These are phyloP conservation scores for Onychostruthus taczanowskii DNA, from an alignment of 2,113 vertebrate species.

Conservation along the genomic window DNA sequence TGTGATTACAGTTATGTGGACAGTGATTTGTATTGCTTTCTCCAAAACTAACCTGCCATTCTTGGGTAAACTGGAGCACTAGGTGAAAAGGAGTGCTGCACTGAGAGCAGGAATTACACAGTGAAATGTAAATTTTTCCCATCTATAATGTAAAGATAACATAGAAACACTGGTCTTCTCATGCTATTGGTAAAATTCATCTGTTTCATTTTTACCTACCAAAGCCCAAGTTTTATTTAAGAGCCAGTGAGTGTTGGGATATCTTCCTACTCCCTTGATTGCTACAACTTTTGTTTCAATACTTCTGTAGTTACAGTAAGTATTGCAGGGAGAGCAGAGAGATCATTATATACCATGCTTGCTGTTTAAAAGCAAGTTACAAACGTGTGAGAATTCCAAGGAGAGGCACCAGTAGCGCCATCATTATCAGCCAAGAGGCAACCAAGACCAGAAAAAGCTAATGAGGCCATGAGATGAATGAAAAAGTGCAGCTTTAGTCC, in stretches of 20 bases:
- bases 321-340: neutral
- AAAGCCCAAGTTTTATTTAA: neutral
- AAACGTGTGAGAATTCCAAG: neutral
- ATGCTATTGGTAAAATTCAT: fast-evolving
- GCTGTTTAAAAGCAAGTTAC: neutral
- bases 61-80: neutral
- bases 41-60: neutral
- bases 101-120: neutral
- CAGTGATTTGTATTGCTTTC: neutral
- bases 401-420: neutral
- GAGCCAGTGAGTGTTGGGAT: neutral
- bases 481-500: neutral
- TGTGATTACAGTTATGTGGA: neutral
- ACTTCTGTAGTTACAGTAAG: neutral
- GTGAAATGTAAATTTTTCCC: neutral
- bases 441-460: neutral
- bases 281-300: neutral
- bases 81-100: neutral
- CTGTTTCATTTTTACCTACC: neutral
- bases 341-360: neutral
- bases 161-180: neutral
- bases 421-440: neutral
- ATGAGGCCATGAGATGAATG: neutral
- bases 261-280: neutral
- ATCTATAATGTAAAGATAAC: neutral